Evolutionary conservation across 2,113 vertebrate genomes (phyloP), one percentile per base, ranked within the genome.

Genomic region (Aptenodytes patagonicus): DNA sequence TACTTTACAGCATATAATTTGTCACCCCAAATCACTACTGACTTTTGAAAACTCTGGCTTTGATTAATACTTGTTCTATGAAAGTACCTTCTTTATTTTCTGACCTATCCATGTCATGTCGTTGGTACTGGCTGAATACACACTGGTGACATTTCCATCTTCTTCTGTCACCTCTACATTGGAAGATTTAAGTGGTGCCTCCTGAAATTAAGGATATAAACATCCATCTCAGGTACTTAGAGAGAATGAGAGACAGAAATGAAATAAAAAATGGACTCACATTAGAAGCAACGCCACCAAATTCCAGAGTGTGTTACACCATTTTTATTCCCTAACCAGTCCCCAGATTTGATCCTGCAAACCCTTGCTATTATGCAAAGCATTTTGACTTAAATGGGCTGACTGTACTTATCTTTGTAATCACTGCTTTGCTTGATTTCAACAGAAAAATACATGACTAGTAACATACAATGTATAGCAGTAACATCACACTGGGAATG

Each of bases 41-140:
- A 92, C 31, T 54, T 17, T 38, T 89, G 54, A 73, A 76, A 91
- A 82, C 18, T 60, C 51, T 44, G 12, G 11, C 10, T 83, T 95
- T 80, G 73, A 79, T 51, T 87, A 62, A 52, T 49, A 38, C 36
- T 79, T 54, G 17, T 64, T 85, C 64, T 91, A 11, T 69, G 21
- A 85, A 88, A 94, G 32, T 96, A 99, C 99, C 97, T 96, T 94
- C 46, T 98, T 90, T 44, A 36, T 95, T 95, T 97, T 98, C 82
- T 95, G 96, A 51, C 98, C 98, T 71, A 98, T 86, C 99, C 99
- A 99, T 34, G 99, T 98, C 36, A 78, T 66, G 52, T 97, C 96
- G 77, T 85, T 66, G 34, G 90, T 78, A 87, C 90, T 83, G 70
- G 34, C 76, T 76, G 89, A 77, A 79, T 71, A 55, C 40, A 85